Evolutionary conservation across 2,888 invertebrate genomes (phyloP).

Genomic region (Macaria notata): DNA sequence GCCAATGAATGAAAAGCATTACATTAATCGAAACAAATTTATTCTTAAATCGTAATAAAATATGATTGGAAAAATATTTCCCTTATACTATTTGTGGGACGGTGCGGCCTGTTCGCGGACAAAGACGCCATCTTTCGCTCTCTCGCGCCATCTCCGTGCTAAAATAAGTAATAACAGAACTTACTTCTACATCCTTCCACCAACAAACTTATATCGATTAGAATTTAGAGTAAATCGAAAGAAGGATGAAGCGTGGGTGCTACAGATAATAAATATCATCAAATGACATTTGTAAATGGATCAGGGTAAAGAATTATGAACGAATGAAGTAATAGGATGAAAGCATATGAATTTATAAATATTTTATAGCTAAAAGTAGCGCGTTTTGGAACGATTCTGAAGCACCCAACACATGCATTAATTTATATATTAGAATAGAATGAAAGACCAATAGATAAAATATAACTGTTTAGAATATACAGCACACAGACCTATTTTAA

Average conservation of each 20-base stretch:
- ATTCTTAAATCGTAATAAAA: constrained; percentile 37
- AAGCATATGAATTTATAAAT: background rate
- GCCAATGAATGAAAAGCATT: constrained; percentile 79
- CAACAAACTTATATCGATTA: background rate
- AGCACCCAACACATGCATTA: constrained; percentile 51
- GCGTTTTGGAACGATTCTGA: constrained; percentile 28
- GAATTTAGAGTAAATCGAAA: constrained; percentile 17
- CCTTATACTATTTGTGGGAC: constrained; percentile 79
- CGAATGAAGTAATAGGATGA: background rate
- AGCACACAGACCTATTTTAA: constrained; percentile 65
- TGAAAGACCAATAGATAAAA: constrained; percentile 48
- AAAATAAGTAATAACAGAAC: constrained; percentile 66
- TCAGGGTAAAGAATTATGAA: constrained; percentile 2
- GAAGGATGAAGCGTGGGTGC: constrained; percentile 41
- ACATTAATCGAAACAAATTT: constrained; percentile 64
- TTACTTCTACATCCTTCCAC: constrained; percentile 37
- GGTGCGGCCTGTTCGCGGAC: constrained; percentile 70
- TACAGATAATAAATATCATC: constrained; percentile 34
- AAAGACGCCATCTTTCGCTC: constrained; percentile 77
- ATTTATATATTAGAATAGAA: constrained; percentile 50
- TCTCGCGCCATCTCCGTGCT: constrained; percentile 70
- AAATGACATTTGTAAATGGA: constrained; percentile 2
- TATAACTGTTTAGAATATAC: constrained; percentile 53
- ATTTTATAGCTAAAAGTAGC: background rate
- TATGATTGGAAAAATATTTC: constrained; percentile 48